phyloP scores from a whole-genome alignment of 2,113 vertebrate species.

The Ginglymostoma cirratum region DNA sequence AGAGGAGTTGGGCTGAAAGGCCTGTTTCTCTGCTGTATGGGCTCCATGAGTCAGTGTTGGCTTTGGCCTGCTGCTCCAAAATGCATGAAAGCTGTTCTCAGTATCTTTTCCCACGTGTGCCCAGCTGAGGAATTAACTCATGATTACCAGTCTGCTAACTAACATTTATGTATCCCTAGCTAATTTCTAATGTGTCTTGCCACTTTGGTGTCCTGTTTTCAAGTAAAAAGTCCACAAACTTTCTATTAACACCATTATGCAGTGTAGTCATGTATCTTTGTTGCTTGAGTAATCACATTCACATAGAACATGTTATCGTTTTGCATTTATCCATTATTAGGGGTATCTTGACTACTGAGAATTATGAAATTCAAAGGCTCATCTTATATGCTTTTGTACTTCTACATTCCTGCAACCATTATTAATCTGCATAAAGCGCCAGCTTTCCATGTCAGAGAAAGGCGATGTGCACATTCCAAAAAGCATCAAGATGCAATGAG shows the following conservation, averaged over 20 bases:
- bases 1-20: too few relatives aligned
- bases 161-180: too few relatives aligned
- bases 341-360: background rate
- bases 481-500: background rate
- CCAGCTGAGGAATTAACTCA: background rate
- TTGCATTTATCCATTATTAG: constrained; percentile 12
- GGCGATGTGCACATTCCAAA: background rate
- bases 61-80: too few relatives aligned
- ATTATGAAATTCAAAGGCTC: constrained; percentile 16
- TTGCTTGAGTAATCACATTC: background rate
- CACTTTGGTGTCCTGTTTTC: background rate
- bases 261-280: background rate
- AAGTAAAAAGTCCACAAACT: background rate
- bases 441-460: background rate
- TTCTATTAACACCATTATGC: background rate
- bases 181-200: background rate
- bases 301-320: background rate
- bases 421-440: background rate
- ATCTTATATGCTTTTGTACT: background rate
- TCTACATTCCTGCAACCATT: background rate
- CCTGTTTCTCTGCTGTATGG: too few relatives aligned
- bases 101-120: background rate
- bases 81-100: background rate
- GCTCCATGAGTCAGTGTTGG: background rate
- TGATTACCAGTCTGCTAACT: background rate